A percentile compares a stretch with the other conserved stretches of the same genome.
phyloP scores from a whole-genome alignment of 2,797 vertebrate genomes.

The Telmatherina bonti region DNA sequence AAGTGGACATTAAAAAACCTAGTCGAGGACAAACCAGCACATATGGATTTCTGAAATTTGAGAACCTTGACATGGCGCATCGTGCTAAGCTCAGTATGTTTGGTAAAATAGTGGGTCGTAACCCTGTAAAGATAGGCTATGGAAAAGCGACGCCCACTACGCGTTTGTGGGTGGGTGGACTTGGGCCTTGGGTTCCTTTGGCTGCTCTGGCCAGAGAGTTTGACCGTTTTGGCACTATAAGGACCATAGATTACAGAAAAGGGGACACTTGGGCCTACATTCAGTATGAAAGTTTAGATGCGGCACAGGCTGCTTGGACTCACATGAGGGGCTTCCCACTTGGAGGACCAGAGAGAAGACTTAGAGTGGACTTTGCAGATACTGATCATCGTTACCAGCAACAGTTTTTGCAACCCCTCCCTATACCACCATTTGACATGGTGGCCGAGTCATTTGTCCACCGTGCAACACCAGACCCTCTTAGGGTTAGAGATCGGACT shows the following conservation, averaged over 20 bases:
- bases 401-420: conserved; percentile 94
- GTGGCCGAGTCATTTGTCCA: conserved; percentile 93
- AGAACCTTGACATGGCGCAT: conserved; percentile 99
- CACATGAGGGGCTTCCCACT: conserved; percentile 98
- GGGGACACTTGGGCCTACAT: conserved; percentile 99
- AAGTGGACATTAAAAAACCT: conserved; percentile 97
- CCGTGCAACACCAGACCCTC: conserved; percentile 90
- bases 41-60: conserved; percentile 97
- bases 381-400: conserved; percentile 97
- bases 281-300: conserved; percentile 98
- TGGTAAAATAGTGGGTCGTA: conserved; percentile 94
- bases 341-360: conserved; percentile 93
- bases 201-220: conserved; percentile 96
- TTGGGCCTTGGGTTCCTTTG: conserved; percentile 96
- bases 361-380: conserved; percentile 97
- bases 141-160: conserved; percentile 98
- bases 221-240: conserved; percentile 98
- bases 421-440: conserved; percentile 93
- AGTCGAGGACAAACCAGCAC: conserved; percentile 93
- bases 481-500: conserved; percentile 94
- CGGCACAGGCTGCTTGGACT: conserved; percentile 95
- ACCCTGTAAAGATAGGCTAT: conserved; percentile 97
- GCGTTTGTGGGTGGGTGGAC: conserved; percentile 95
- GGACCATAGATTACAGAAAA: conserved; percentile 97
- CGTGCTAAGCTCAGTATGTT: conserved; percentile 97